Percentiles rank a stretch among this genome's conserved stretches.
These are phyloP conservation scores for Coptodon bakossiorum DNA, from an alignment of 2,113 vertebrate genomes.

Conservation along the genomic window DNA sequence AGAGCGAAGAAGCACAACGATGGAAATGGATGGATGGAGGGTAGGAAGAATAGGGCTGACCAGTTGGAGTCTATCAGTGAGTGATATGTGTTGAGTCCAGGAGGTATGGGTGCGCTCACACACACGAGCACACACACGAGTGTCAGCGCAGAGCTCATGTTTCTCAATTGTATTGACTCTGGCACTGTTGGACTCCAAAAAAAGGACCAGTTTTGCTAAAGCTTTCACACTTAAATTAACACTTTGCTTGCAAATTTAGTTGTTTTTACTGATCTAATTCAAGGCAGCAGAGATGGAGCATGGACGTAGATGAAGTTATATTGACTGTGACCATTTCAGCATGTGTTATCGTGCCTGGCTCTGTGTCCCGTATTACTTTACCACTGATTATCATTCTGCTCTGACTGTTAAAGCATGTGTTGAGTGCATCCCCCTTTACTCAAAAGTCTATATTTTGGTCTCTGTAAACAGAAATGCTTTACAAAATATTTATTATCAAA, in stretches of 20 bases:
- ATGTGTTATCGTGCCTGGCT: background rate
- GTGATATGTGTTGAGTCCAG: conserved; percentile 21
- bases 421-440: background rate
- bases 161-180: background rate
- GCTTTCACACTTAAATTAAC: background rate
- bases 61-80: conserved; percentile 38
- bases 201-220: background rate
- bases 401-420: background rate
- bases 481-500: background rate
- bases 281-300: background rate
- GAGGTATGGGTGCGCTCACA: background rate
- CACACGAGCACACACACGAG: background rate
- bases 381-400: background rate
- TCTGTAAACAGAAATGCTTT: background rate
- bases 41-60: background rate
- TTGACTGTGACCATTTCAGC: background rate
- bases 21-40: conserved; percentile 34
- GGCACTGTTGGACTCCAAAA: background rate
- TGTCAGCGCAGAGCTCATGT: background rate
- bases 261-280: background rate
- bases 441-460: background rate
- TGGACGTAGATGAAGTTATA: background rate
- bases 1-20: background rate
- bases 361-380: background rate
- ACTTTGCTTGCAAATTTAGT: background rate